phyloP scores from a whole-genome alignment of 2,113 vertebrate species.

The Nycticebus coucang region DNA sequence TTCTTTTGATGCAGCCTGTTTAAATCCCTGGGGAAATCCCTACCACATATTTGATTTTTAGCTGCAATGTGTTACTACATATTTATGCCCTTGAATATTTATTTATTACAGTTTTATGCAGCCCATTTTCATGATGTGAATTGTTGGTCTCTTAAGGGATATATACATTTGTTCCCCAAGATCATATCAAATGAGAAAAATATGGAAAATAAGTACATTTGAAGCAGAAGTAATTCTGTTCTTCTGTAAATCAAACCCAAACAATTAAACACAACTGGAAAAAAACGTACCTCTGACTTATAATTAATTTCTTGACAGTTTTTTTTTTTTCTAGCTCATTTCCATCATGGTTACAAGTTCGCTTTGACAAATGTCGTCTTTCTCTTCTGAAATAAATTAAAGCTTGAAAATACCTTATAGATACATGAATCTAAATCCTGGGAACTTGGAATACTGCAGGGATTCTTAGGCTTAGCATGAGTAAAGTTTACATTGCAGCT shows the following conservation, averaged over 20 bases:
- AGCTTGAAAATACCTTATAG: slow-evolving; percentile 48
- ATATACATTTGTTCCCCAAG: slow-evolving; percentile 71
- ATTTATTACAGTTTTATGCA: slow-evolving; percentile 81
- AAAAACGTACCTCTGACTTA: slow-evolving; percentile 10
- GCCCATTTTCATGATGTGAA: slow-evolving; percentile 81
- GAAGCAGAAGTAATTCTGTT: slow-evolving; percentile 51
- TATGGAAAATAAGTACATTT: slow-evolving; percentile 77
- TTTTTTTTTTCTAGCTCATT: not conserved
- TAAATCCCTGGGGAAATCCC: slow-evolving; percentile 69
- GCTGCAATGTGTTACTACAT: slow-evolving; percentile 79
- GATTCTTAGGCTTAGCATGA: not conserved
- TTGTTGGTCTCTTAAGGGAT: slow-evolving; percentile 82
- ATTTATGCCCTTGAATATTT: slow-evolving; percentile 79
- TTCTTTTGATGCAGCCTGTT: slow-evolving; percentile 73
- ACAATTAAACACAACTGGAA: slow-evolving; percentile 70
- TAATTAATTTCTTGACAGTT: slow-evolving; percentile 61
- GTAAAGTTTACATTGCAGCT: not conserved
- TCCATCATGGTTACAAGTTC: not conserved
- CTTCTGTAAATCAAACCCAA: slow-evolving; percentile 68
- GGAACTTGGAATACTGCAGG: not conserved
- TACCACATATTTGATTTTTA: slow-evolving; percentile 79
- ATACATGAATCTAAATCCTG: slow-evolving; percentile 37
- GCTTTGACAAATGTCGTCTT: slow-evolving; percentile 52
- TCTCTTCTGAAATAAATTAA: slow-evolving; percentile 52
- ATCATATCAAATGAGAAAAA: slow-evolving; percentile 79